Conservation (phyloP, 30 jellyfish, hydroid and myxozoan genomes). For the Chrysaora quinquecirrha region DNA sequence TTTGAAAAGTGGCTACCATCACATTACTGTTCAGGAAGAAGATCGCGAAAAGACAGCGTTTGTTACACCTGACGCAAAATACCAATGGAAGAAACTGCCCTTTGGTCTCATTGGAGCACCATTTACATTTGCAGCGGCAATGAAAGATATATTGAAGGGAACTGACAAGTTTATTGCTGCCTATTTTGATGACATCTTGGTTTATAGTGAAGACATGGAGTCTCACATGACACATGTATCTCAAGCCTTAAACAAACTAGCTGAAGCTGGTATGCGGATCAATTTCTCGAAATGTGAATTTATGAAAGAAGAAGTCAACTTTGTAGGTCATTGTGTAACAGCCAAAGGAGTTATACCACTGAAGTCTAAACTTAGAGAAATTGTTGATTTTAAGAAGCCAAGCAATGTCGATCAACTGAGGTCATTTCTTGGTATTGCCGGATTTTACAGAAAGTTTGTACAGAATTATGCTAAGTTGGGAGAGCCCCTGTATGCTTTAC, state of each 20-base stretch:
- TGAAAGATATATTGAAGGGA: not conserved
- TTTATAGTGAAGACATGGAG: not conserved
- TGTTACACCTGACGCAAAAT: slow-evolving; percentile 2
- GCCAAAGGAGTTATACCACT: not conserved
- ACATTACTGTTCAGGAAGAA: not conserved
- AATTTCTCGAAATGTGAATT: slow-evolving; percentile 4
- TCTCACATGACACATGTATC: not conserved
- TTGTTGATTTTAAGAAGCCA: not conserved
- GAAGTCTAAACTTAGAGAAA: not conserved
- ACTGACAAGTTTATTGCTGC: not conserved
- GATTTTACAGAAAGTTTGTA: not conserved
- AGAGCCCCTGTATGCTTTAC: not conserved
- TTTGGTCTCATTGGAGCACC: not conserved
- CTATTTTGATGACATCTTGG: not conserved
- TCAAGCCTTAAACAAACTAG: too few relatives aligned
- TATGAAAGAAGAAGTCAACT: not conserved
- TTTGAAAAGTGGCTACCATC: not conserved
- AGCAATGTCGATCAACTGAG: not conserved
- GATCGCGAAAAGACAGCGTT: not conserved
- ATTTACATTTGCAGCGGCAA: not conserved
- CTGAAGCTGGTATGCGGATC: too few relatives aligned
- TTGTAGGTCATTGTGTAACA: not conserved
- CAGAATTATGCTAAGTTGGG: not conserved
- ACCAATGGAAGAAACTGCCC: not conserved
- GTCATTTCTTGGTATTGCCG: not conserved